Evolutionary conservation across 2,113 vertebrate genomes (phyloP).

Genomic region (Oryctolagus cuniculus): DNA sequence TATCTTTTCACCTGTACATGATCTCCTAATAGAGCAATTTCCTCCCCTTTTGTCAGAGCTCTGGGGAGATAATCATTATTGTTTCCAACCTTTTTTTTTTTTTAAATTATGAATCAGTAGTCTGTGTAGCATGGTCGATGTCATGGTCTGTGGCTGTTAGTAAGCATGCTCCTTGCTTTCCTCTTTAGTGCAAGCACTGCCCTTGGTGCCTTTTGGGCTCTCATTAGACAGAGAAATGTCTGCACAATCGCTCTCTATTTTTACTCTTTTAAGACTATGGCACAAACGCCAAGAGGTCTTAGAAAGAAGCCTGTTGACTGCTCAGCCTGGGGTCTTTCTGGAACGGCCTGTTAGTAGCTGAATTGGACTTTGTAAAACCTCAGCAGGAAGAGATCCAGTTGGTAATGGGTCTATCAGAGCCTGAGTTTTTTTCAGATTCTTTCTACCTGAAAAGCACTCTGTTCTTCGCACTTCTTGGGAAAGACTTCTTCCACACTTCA

Average conservation of each 20-base stretch:
- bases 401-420: conserved; percentile 52
- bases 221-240: conserved; percentile 30
- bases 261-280: conserved; percentile 48
- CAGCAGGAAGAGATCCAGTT: not conserved
- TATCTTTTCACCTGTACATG: not conserved
- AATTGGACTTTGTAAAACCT: conserved; percentile 50
- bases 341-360: conserved; percentile 45
- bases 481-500: not conserved
- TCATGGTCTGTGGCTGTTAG: conserved; percentile 18
- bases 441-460: conserved; percentile 14
- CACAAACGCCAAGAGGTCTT: conserved; percentile 52
- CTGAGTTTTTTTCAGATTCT: not conserved
- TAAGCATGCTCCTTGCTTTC: not conserved
- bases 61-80: conserved; percentile 42
- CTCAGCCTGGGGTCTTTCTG: conserved; percentile 26
- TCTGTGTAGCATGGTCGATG: not conserved
- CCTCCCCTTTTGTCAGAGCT: conserved; percentile 27
- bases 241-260: conserved; percentile 27
- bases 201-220: not conserved
- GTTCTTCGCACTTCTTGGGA: conserved; percentile 4
- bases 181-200: not conserved
- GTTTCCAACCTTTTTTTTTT: conserved; percentile 46
- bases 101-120: conserved; percentile 63
- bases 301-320: conserved; percentile 64
- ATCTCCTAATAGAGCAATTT: conserved; percentile 39